Percentiles rank a stretch among this genome's conserved stretches.
Conservation (phyloP, 2,113 vertebrate genomes). For the Sterrhoptilus dennistouni region DNA sequence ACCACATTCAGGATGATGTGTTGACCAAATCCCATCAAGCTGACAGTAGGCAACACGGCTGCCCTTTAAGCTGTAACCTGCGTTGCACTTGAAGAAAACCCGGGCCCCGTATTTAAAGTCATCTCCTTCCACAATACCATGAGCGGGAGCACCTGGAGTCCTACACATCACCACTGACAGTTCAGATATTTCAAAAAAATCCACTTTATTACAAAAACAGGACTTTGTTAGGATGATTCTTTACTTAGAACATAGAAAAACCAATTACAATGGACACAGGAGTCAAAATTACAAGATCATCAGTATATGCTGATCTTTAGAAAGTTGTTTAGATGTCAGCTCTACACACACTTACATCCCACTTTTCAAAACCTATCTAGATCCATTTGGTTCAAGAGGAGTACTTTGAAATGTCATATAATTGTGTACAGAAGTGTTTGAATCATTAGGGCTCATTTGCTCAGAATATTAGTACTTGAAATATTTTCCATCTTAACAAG, state of each 20-base stretch:
- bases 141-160: slow-evolving; percentile 81
- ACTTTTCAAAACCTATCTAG: neutral
- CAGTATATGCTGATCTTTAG: neutral
- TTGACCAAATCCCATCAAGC: slow-evolving; percentile 85
- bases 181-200: slow-evolving; percentile 80
- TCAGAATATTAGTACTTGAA: neutral
- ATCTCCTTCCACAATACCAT: slow-evolving; percentile 81
- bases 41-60: slow-evolving; percentile 78
- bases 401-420: neutral
- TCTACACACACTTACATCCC: neutral
- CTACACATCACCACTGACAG: slow-evolving; percentile 87
- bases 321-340: neutral
- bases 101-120: slow-evolving; percentile 84
- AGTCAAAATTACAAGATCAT: neutral
- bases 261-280: neutral
- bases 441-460: neutral
- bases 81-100: slow-evolving; percentile 82
- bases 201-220: slow-evolving; percentile 78
- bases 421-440: neutral
- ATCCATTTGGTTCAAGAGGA: neutral
- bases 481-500: neutral
- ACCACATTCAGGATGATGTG: slow-evolving; percentile 82
- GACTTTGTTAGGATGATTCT: slow-evolving; percentile 64
- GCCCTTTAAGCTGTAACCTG: slow-evolving; percentile 82
- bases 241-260: slow-evolving; percentile 55